These are phyloP conservation scores for Syrrhaptes paradoxus DNA, from an alignment of 2,113 vertebrate species.

Conservation along the genomic window DNA sequence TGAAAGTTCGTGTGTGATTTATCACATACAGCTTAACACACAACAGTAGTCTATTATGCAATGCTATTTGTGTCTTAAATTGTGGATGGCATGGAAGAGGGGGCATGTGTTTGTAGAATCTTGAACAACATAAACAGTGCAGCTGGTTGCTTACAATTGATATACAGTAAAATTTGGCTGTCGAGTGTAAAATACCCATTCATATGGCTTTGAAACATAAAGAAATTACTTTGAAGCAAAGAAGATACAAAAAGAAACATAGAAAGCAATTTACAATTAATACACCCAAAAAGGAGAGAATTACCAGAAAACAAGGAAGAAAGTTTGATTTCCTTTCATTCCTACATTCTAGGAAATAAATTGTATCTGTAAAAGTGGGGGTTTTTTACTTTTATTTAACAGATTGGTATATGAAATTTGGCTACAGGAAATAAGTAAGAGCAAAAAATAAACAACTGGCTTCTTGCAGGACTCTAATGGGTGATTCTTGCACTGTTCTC, in stretches of 20 bases:
- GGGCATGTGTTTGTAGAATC: background rate
- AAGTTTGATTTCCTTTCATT: background rate
- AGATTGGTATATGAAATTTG: background rate
- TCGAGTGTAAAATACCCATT: background rate
- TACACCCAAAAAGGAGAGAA: background rate
- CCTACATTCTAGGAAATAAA: background rate
- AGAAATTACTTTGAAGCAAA: background rate
- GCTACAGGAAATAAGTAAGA: background rate
- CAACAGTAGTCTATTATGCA: background rate
- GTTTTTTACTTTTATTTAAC: background rate
- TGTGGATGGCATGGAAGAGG: background rate
- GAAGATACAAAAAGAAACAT: background rate
- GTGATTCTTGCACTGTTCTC: background rate
- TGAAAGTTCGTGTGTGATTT: background rate
- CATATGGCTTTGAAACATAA: background rate
- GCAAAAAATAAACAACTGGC: background rate
- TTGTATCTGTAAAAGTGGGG: background rate
- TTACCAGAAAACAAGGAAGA: background rate
- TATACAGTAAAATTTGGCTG: background rate
- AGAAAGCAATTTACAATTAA: background rate
- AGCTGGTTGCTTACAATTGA: background rate
- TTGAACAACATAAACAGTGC: background rate
- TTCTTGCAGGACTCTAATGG: background rate
- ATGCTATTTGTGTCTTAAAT: background rate
- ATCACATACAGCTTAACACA: background rate